These are phyloP conservation scores for Gymnodraco acuticeps DNA, from an alignment of 2,797 vertebrate species.

Conservation along the genomic window DNA sequence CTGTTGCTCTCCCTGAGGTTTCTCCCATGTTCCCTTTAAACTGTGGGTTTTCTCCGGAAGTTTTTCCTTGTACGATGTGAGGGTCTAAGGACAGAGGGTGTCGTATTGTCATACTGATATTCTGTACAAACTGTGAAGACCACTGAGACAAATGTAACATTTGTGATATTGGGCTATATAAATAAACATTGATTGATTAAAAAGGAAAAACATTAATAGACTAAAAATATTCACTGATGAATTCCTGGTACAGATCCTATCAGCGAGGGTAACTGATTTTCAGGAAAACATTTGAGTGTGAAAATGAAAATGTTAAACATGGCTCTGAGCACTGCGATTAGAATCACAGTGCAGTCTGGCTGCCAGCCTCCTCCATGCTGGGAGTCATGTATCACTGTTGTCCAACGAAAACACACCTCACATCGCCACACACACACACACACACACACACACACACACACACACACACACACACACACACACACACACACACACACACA, in stretches of 20 bases:
- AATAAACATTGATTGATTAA: too few relatives aligned
- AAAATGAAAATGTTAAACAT: slow-evolving; percentile 25
- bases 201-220: neutral
- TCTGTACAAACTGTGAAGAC: too few relatives aligned
- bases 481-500: slow-evolving; percentile 15
- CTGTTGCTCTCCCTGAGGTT: too few relatives aligned
- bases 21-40: too few relatives aligned
- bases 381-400: slow-evolving; percentile 22
- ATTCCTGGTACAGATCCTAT: slow-evolving; percentile 6
- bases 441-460: slow-evolving; percentile 6
- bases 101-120: too few relatives aligned
- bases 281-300: slow-evolving; percentile 14
- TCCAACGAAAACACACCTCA: slow-evolving; percentile 25
- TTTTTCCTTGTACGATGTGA: too few relatives aligned
- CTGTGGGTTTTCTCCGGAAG: too few relatives aligned
- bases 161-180: too few relatives aligned
- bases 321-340: slow-evolving; percentile 16
- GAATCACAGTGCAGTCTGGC: neutral
- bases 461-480: slow-evolving; percentile 22
- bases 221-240: neutral
- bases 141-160: too few relatives aligned
- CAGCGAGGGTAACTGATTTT: slow-evolving; percentile 9
- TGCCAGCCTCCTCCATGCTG: slow-evolving; percentile 14
- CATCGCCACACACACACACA: slow-evolving; percentile 24
- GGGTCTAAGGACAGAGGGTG: too few relatives aligned